phyloP scores from a whole-genome alignment of 2,797 vertebrate species.

The Melanotaenia trifasciata region DNA sequence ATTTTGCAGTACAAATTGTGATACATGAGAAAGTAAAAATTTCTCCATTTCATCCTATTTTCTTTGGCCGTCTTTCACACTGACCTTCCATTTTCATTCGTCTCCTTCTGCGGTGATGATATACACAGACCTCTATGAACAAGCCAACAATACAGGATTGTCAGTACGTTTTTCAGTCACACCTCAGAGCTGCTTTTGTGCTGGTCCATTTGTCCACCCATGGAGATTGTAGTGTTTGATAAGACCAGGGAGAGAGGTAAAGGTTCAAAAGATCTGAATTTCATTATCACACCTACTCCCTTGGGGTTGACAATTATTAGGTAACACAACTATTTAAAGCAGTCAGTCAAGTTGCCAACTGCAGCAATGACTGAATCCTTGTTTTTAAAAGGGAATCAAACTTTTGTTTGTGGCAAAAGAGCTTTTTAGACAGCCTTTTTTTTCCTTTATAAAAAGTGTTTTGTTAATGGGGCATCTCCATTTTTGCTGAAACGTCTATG shows the following conservation, averaged over 20 bases:
- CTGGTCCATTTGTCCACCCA: slow-evolving; percentile 55
- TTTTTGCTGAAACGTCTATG: slow-evolving; percentile 34
- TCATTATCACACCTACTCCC: slow-evolving; percentile 50
- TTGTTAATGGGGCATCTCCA: neutral
- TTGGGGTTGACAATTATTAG: slow-evolving; percentile 68
- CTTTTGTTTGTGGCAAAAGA: slow-evolving; percentile 20
- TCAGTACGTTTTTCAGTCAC: slow-evolving; percentile 44
- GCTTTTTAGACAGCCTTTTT: slow-evolving; percentile 11
- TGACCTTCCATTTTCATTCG: slow-evolving; percentile 26
- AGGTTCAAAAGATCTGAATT: slow-evolving; percentile 46
- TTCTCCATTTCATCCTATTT: slow-evolving; percentile 26
- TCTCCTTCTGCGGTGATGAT: slow-evolving; percentile 14
- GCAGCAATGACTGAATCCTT: slow-evolving; percentile 50
- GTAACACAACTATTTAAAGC: slow-evolving; percentile 47
- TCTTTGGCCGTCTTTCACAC: slow-evolving; percentile 6
- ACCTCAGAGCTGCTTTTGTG: slow-evolving; percentile 35
- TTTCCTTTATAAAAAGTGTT: neutral
- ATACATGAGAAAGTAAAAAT: slow-evolving; percentile 16
- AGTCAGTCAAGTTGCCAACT: slow-evolving; percentile 40
- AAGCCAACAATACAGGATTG: slow-evolving; percentile 52
- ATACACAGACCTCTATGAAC: slow-evolving; percentile 28
- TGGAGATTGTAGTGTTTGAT: slow-evolving; percentile 59
- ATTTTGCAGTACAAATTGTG: slow-evolving; percentile 34
- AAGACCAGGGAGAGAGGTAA: slow-evolving; percentile 46
- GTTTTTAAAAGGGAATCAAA: slow-evolving; percentile 37